phyloP scores from a whole-genome alignment of 1,140 invertebrate species.

The Dinothrombium tinctorium region DNA sequence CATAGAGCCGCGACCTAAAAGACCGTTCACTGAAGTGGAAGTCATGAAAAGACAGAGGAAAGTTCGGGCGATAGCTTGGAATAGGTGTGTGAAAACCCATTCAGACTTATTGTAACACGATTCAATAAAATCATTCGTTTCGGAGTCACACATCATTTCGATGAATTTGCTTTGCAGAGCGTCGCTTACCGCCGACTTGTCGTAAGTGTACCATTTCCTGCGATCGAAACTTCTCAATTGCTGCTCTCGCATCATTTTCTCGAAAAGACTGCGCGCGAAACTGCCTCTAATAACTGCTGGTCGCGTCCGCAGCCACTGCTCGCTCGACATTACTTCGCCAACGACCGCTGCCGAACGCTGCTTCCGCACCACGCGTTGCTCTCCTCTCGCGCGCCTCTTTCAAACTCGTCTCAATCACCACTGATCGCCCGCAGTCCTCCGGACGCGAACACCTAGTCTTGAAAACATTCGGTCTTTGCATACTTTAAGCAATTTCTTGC shows the following conservation, averaged over 20 bases:
- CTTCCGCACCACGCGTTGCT: no score
- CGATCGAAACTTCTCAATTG: slow-evolving; percentile 5
- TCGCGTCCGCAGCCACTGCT: no score
- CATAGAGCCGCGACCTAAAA: slow-evolving; percentile 67
- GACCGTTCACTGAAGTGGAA: slow-evolving; percentile 58
- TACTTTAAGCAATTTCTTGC: no score
- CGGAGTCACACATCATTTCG: slow-evolving; percentile 30
- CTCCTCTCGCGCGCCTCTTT: no score
- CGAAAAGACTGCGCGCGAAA: slow-evolving; percentile 1
- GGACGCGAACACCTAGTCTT: no score
- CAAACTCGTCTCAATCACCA: no score
- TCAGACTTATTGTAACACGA: slow-evolving; percentile 42
- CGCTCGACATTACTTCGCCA: no score
- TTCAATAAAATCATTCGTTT: slow-evolving; percentile 42
- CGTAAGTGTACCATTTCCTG: slow-evolving; percentile 1
- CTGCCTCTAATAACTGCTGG: slow-evolving; percentile 2
- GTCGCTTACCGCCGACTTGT: neutral
- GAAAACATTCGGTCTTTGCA: no score
- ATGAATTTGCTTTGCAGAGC: neutral
- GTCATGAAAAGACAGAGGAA: slow-evolving; percentile 49
- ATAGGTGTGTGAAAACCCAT: slow-evolving; percentile 46
- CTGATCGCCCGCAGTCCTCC: no score
- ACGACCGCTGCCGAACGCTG: no score
- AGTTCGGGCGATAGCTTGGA: slow-evolving; percentile 39
- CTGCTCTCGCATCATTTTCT: slow-evolving; percentile 5